Evolutionary conservation across 2,797 vertebrate genomes (phyloP).

Genomic region (Sebastes steindachneri): DNA sequence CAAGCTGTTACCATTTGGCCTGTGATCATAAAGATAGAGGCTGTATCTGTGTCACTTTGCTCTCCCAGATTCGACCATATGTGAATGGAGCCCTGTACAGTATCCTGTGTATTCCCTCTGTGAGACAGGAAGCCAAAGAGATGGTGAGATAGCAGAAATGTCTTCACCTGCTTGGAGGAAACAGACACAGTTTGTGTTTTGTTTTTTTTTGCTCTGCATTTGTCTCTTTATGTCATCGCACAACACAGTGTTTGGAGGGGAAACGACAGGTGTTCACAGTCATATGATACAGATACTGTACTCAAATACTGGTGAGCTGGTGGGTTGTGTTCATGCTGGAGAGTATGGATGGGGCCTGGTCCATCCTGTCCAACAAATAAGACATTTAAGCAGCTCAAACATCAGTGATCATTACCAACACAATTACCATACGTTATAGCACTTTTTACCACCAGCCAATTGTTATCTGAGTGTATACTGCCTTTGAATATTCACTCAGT

Average conservation of each 20-base stretch:
- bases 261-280: slow-evolving; percentile 23
- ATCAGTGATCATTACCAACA: not conserved
- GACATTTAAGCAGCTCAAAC: not conserved
- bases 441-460: not conserved
- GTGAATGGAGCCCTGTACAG: slow-evolving; percentile 96
- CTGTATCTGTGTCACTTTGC: slow-evolving; percentile 18
- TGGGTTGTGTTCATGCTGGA: not conserved
- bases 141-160: slow-evolving; percentile 87
- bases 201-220: slow-evolving; percentile 4
- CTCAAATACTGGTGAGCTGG: not conserved
- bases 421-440: not conserved
- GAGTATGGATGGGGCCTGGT: not conserved
- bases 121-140: slow-evolving; percentile 93
- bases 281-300: not conserved
- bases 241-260: not conserved
- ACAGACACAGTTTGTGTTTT: slow-evolving; percentile 35
- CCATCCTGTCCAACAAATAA: not conserved
- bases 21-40: not conserved
- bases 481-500: not conserved
- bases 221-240: slow-evolving; percentile 29
- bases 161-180: slow-evolving; percentile 39
- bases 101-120: slow-evolving; percentile 89
- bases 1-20: not conserved
- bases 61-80: slow-evolving; percentile 89
- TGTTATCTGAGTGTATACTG: not conserved